phyloP scores from a whole-genome alignment of 1,140 invertebrate species.

The Pseudoatta argentina region DNA sequence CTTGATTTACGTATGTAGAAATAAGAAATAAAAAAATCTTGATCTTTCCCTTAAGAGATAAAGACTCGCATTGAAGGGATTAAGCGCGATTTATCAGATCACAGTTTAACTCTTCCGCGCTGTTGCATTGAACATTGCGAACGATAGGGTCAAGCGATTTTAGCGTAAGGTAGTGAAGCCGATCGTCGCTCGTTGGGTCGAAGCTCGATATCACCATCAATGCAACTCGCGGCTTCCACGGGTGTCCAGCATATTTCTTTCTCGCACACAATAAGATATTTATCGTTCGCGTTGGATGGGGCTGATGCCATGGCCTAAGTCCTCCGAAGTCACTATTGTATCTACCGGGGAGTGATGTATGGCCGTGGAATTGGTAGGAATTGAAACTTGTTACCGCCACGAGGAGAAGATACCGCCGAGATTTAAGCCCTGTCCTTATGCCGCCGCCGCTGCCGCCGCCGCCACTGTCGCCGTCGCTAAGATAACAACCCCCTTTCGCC shows the following conservation, averaged over 20 bases:
- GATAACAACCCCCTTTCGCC: conserved; percentile 74
- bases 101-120: not conserved
- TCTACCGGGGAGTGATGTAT: conserved; percentile 82
- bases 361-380: conserved; percentile 83
- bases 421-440: conserved; percentile 81
- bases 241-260: conserved; percentile 76
- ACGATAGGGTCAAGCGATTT: conserved; percentile 35
- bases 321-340: conserved; percentile 81
- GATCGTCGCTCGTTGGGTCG: conserved; percentile 69
- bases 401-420: conserved; percentile 79
- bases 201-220: conserved; percentile 48
- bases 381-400: conserved; percentile 83
- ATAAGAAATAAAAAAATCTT: not conserved
- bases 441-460: conserved; percentile 69
- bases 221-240: conserved; percentile 61
- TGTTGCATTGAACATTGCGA: not conserved
- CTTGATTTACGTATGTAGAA: conserved; percentile 6
- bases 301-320: conserved; percentile 77
- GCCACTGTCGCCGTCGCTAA: conserved; percentile 48
- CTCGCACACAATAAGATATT: conserved; percentile 83
- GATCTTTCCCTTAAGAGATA: not conserved
- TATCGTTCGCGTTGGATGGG: conserved; percentile 78
- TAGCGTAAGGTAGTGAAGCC: conserved; percentile 34
- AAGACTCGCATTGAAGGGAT: not conserved
- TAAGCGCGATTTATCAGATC: conserved; percentile 58